Conservation (phyloP, 1,140 invertebrate genomes). For the Asbolus verrucosus region DNA sequence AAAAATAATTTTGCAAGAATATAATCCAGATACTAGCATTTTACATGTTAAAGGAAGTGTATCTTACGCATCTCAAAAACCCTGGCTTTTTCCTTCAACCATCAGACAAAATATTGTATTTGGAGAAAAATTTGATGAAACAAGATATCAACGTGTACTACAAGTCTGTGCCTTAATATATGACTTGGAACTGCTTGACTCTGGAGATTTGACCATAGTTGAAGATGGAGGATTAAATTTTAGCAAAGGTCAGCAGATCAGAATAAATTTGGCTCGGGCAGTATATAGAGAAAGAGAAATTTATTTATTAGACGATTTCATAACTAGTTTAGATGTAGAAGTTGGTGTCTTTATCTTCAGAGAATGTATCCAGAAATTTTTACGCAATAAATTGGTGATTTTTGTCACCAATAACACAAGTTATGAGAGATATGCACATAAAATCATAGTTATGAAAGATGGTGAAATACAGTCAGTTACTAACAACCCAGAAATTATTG, state of each 20-base stretch:
- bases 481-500: too few relatives aligned
- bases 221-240: slow-evolving; percentile 83
- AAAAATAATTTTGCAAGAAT: slow-evolving; percentile 78
- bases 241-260: slow-evolving; percentile 88
- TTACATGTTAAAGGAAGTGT: slow-evolving; percentile 70
- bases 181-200: slow-evolving; percentile 46
- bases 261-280: slow-evolving; percentile 86
- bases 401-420: slow-evolving; percentile 86
- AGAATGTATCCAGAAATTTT: slow-evolving; percentile 75
- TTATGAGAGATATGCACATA: slow-evolving; percentile 83
- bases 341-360: slow-evolving; percentile 84
- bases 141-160: slow-evolving; percentile 62
- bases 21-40: slow-evolving; percentile 72
- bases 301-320: slow-evolving; percentile 84
- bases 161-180: slow-evolving; percentile 53
- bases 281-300: slow-evolving; percentile 83
- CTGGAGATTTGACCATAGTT: slow-evolving; percentile 73
- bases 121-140: slow-evolving; percentile 67
- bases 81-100: slow-evolving; percentile 75
- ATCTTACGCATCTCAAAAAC: slow-evolving; percentile 79
- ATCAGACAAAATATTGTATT: slow-evolving; percentile 81
- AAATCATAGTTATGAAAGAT: too few relatives aligned
- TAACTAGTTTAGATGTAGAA: slow-evolving; percentile 84
- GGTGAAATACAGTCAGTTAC: too few relatives aligned
- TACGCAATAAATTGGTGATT: slow-evolving; percentile 78